Evolutionary conservation across 1,140 invertebrate species (phyloP), one percentile per base, ranked within the genome.

Genomic region (Thalassaphorura encarpata): DNA sequence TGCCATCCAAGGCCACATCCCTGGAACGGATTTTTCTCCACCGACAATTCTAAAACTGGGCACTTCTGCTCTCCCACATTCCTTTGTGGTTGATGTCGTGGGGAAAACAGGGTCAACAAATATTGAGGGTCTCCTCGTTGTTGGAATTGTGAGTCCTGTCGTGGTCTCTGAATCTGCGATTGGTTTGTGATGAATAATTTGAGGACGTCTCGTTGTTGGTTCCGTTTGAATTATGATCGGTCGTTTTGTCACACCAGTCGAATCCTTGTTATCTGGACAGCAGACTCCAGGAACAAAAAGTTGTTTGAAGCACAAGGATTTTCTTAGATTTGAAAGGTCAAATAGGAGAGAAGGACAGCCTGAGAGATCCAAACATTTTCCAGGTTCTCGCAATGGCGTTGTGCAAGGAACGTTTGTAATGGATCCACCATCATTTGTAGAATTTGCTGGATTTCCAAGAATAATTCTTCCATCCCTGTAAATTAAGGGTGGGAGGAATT

Each of bases 1-100:
- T 1, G 87, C 89, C 86, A 92, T 89, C 89, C 89, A 93, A 0
- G 89, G 88, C 87, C 87, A 91, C 42, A 48, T 78, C 3, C 88
- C 88, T 0, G 85, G 80, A 11, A 82, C 74, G 0, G 87, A 78
- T 68, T 89, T 85, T 31, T 86, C 82, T n/a, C 89, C 89, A 1
- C 89, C 89, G 0, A 92, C 88, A 15, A 93, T 87, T 18, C 89
- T 78, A 64, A 83, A 89, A 31, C 85, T 83, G 21, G 86, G 83
- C 55, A 81, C 78, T 71, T 89, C 85, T 51, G 84, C 80, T 56
- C 84, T 79, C 1, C 89, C 89, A 67, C 89, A 93, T 56, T 64
- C 36, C 31, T 48, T 69, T n/a, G n/a, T n/a, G n/a, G n/a, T n/a
- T n/a, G n/a, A n/a, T 50, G 18, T 29, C 23, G 16, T 26, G 23